Conservation (phyloP, 2,797 vertebrate genomes). For the Tangara arthus region DNA sequence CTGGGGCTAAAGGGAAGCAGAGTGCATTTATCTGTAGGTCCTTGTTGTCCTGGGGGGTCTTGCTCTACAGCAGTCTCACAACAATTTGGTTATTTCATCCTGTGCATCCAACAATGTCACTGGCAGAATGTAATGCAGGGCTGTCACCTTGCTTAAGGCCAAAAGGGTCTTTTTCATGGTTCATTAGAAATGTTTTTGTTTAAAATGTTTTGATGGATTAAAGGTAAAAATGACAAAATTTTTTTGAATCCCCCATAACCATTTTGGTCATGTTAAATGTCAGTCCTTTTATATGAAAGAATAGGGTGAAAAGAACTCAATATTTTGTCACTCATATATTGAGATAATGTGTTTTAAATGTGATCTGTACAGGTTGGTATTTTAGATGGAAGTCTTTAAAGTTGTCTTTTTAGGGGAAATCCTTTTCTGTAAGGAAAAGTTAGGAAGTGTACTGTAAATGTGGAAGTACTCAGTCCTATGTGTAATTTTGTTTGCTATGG, state of each 20-base stretch:
- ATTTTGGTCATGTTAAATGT: conserved; percentile 32
- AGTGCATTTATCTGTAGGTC: not conserved
- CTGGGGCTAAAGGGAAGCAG: not conserved
- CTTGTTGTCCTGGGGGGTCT: not conserved
- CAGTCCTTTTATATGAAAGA: conserved; percentile 49
- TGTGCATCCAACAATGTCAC: not conserved
- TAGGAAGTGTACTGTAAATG: conserved; percentile 60
- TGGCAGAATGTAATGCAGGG: not conserved
- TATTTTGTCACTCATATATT: conserved; percentile 65
- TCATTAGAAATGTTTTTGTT: not conserved
- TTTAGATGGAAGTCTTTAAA: conserved; percentile 58
- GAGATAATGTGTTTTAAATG: conserved; percentile 44
- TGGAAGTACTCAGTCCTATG: conserved; percentile 55
- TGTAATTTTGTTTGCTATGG: conserved; percentile 69
- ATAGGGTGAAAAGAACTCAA: conserved; percentile 42
- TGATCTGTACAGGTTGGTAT: conserved; percentile 54
- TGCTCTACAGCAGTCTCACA: not conserved
- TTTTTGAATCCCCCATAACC: not conserved
- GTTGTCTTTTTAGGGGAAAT: conserved; percentile 52
- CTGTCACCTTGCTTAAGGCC: not conserved
- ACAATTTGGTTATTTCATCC: not conserved
- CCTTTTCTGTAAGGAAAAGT: conserved; percentile 46
- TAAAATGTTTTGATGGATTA: conserved; percentile 15
- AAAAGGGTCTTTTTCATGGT: not conserved
- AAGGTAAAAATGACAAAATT: not conserved